Evolutionary conservation across 2,797 vertebrate genomes (phyloP), one percentile per base, ranked within the genome.

Genomic region (Enteromius trimaculatus): DNA sequence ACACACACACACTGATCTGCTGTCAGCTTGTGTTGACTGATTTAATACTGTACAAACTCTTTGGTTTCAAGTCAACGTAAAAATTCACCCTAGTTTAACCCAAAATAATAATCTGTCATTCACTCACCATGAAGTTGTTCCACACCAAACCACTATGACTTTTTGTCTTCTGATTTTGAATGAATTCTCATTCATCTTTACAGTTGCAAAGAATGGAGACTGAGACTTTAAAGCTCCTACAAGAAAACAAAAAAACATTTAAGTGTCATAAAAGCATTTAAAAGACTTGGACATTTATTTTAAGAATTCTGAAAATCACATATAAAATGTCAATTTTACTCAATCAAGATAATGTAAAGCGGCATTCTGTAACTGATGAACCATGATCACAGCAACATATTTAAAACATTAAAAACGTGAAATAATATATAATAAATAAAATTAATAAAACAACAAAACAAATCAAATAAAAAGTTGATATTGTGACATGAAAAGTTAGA

Each of bases 11-110:
- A 65, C 17, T 7, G 11, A 62, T n/a, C 34, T 44, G 37, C 23
- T 44, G 4, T 53, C 17, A 55, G 31, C 1, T 39, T 70, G 69
- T 58, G 72, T 39, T 17, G n/a, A 60, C 74, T 60, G 37, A 77
- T 55, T 75, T 75, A 55, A 55, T 75, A 37, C 31, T 23, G 21
- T 75, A n/a, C 49, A 75, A 37, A 55, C 72, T 75, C 1, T 74
- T 74, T 75, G 31, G 29, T 75, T 75, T 72, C 47, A 53, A 53
- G 5, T 74, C 71, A 53, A 31, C 47, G 34, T 53, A 17, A 14
- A 34, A 7, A 34, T 37, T 55, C 1, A 55, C 29, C 10, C 47
- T 13, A 21, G 19, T 74, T 72, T 5, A 47, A 44, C 26, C 8
- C 70, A 72, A 49, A 19, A 11, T 21, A 66, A 11, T 17, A 19